Percentiles rank a stretch among this genome's conserved stretches.
phyloP scores from a whole-genome alignment of 2,113 vertebrate species.

The Hipposideros armiger region DNA sequence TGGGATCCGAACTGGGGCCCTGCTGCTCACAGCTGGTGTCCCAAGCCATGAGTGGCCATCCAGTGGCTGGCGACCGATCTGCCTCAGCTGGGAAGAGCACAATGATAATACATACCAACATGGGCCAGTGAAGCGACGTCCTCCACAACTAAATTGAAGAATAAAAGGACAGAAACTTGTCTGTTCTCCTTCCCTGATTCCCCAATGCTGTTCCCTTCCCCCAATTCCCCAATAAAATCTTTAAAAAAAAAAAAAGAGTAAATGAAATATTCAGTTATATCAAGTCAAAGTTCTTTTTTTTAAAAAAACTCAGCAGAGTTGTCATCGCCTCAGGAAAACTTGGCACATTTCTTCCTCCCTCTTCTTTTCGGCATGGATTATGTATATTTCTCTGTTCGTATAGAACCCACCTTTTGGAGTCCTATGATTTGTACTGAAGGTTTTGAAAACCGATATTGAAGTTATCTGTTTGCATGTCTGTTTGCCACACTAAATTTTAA shows the following conservation, averaged over 20 bases:
- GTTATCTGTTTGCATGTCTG: neutral
- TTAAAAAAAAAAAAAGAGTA: neutral
- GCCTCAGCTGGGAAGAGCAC: too few species aligned
- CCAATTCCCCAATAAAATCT: too few species aligned
- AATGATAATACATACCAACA: too few species aligned
- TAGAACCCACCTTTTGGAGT: neutral
- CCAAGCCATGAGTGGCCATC: too few species aligned
- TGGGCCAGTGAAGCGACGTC: too few species aligned
- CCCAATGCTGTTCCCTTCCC: too few species aligned
- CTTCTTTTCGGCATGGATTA: neutral
- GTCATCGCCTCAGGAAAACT: neutral
- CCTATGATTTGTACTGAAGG: slow-evolving; percentile 1
- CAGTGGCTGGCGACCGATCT: too few species aligned
- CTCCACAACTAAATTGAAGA: too few species aligned
- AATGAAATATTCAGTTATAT: neutral
- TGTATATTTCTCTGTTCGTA: slow-evolving; percentile 10
- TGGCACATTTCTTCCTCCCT: neutral
- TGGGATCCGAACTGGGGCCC: too few species aligned
- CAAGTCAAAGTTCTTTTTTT: neutral
- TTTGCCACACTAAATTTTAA: slow-evolving; percentile 36
- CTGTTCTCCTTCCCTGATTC: too few species aligned
- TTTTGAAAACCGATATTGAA: slow-evolving; percentile 36
- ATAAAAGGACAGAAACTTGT: too few species aligned
- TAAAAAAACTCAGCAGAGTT: neutral
- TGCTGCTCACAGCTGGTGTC: too few species aligned